These are phyloP conservation scores for Drosophila navojoa DNA, from an alignment of 1,140 invertebrate genomes.

Conservation along the genomic window DNA sequence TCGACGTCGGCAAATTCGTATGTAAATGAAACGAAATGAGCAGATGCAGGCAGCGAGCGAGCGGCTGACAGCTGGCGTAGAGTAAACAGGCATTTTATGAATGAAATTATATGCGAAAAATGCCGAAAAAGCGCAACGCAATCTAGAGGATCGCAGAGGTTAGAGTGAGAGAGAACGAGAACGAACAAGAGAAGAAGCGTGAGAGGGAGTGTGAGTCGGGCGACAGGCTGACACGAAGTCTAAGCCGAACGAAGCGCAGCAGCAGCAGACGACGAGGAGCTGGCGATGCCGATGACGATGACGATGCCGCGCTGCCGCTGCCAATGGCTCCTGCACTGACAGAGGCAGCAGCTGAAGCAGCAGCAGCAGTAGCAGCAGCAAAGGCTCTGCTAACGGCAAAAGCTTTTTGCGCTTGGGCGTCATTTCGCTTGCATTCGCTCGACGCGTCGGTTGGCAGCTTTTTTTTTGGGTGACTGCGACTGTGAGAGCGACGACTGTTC, in stretches of 20 bases:
- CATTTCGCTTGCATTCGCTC: slow-evolving; percentile 76
- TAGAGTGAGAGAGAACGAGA: slow-evolving; percentile 7
- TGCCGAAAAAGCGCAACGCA: slow-evolving; percentile 21
- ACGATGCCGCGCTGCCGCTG: neutral
- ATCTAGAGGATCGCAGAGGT: slow-evolving; percentile 21
- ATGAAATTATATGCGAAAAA: slow-evolving; percentile 71
- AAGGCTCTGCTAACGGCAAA: slow-evolving; percentile 37
- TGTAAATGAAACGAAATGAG: slow-evolving; percentile 42
- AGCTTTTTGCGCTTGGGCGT: slow-evolving; percentile 47
- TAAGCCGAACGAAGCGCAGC: slow-evolving; percentile 15
- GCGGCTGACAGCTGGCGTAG: neutral
- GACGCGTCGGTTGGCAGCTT: slow-evolving; percentile 73
- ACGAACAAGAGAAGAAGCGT: neutral
- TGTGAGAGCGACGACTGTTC: neutral
- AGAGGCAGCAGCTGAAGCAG: slow-evolving; percentile 14
- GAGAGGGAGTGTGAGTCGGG: neutral
- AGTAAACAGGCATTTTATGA: slow-evolving; percentile 64
- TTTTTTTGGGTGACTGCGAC: slow-evolving; percentile 36
- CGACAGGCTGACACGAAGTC: slow-evolving; percentile 24
- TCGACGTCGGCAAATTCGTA: slow-evolving; percentile 23
- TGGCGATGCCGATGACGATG: neutral
- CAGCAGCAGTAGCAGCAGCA: slow-evolving; percentile 22
- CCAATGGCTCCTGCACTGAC: slow-evolving; percentile 31
- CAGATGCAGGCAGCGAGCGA: slow-evolving; percentile 20
- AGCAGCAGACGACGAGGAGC: slow-evolving; percentile 7